Percentiles rank a stretch among this genome's conserved stretches.
Conservation (phyloP, 2,113 vertebrate genomes). For the Periophthalmodon schlosseri region DNA sequence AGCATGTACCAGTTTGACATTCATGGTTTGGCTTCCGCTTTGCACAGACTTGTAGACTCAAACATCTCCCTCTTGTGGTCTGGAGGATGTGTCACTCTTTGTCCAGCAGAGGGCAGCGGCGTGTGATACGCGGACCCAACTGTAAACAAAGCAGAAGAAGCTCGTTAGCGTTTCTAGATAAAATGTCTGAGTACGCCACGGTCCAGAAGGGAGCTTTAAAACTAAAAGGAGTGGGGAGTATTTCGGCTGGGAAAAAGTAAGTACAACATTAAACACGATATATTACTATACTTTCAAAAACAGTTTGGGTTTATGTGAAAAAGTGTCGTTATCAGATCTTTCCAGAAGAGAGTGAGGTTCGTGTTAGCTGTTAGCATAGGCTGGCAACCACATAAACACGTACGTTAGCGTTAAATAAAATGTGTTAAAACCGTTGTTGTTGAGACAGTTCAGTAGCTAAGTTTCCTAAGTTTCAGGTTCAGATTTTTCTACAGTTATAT, state of each 20-base stretch:
- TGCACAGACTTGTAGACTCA: fast-evolving
- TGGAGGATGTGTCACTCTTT: not conserved
- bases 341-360: not conserved
- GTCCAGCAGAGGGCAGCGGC: constrained; percentile 49
- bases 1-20: constrained; percentile 59
- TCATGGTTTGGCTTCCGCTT: constrained; percentile 48
- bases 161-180: not conserved
- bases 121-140: fast-evolving
- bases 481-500: not conserved
- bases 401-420: not conserved
- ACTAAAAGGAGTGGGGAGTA: constrained; percentile 63
- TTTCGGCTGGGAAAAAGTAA: constrained; percentile 76
- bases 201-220: constrained; percentile 72
- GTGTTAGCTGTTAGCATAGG: not conserved
- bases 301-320: not conserved
- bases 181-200: constrained; percentile 71
- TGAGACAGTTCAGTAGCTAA: not conserved
- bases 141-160: constrained; percentile 21
- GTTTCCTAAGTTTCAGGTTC: not conserved
- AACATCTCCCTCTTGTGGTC: constrained; percentile 22
- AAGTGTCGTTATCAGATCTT: not conserved
- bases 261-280: not conserved
- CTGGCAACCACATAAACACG: not conserved
- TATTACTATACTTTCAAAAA: fast-evolving
- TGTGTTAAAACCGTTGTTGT: not conserved